These are phyloP conservation scores for Nannobrachium achirus DNA, from an alignment of 2,113 vertebrate genomes.

Conservation along the genomic window DNA sequence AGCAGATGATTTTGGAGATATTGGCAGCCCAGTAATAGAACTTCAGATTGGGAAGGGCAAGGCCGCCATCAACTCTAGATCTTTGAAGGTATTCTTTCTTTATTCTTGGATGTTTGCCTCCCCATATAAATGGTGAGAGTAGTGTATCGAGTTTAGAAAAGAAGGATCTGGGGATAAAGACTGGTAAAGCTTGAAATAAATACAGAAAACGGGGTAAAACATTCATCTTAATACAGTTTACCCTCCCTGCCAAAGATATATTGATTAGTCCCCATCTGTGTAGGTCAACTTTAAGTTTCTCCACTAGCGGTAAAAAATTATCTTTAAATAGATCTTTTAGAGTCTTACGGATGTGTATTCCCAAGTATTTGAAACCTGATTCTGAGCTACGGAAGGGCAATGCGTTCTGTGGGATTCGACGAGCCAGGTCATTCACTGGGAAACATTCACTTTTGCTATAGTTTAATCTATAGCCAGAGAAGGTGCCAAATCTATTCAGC, in stretches of 20 bases:
- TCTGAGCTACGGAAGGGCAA: constrained; percentile 11
- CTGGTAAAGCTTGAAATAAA: too few species aligned
- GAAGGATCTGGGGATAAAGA: too few species aligned
- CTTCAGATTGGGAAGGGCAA: constrained; percentile 15
- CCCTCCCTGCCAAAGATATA: not conserved
- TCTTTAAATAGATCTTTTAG: too few species aligned
- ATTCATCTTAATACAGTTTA: too few species aligned
- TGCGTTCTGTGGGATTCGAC: not conserved
- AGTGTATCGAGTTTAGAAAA: too few species aligned
- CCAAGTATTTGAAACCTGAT: constrained; percentile 23
- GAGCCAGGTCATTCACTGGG: not conserved
- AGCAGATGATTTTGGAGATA: too few species aligned
- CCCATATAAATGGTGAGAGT: too few species aligned
- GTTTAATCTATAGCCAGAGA: constrained; percentile 16
- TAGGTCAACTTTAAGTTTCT: constrained; percentile 15
- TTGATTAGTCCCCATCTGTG: not conserved
- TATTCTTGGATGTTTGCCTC: constrained; percentile 1
- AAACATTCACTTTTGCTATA: constrained; percentile 11
- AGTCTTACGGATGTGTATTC: not conserved
- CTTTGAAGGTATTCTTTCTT: not conserved
- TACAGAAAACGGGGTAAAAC: too few species aligned
- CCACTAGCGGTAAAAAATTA: not conserved
- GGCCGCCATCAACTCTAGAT: not conserved
- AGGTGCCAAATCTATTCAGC: constrained; percentile 4
- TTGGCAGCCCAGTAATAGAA: too few species aligned